Conservation (phyloP, 37 sponge, comb jelly and placozoan species). For the Beroe ovata region DNA sequence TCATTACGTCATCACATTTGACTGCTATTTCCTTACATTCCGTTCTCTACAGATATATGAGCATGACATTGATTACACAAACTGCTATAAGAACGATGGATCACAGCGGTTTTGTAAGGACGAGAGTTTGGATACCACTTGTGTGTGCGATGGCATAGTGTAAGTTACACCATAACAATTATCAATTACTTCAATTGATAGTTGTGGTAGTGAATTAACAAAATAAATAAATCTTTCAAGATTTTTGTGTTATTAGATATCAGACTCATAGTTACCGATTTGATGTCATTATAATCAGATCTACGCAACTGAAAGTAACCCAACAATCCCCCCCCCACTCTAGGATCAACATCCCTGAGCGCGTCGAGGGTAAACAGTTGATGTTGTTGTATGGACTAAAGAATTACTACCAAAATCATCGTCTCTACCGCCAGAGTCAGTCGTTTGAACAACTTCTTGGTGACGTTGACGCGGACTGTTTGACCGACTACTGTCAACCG, state of each 20-base stretch:
- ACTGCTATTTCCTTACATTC: too few species aligned
- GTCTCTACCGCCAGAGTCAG: constrained; percentile 1
- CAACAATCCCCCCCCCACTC: too few species aligned
- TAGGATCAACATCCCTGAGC: not conserved
- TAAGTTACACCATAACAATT: too few species aligned
- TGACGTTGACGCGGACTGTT: not conserved
- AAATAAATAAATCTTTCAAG: too few species aligned
- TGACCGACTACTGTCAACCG: constrained; percentile 5
- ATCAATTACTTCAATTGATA: too few species aligned
- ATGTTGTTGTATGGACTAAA: constrained; percentile 19
- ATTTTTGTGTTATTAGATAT: too few species aligned
- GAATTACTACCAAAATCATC: constrained; percentile 46
- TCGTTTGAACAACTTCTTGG: constrained; percentile 29
- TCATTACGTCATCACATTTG: too few species aligned
- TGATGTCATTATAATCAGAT: too few species aligned
- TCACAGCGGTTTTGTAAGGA: not conserved
- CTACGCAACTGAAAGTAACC: too few species aligned
- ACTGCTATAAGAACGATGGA: not conserved
- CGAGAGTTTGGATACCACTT: not conserved
- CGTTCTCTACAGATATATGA: constrained; percentile 31
- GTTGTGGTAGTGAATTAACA: too few species aligned
- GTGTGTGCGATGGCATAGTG: not conserved
- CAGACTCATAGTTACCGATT: too few species aligned
- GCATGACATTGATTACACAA: not conserved
- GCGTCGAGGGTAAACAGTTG: not conserved